Evolutionary conservation across 2,888 invertebrate species (phyloP), one percentile per base, ranked within the genome.

Genomic region (Rotaria socialis): DNA sequence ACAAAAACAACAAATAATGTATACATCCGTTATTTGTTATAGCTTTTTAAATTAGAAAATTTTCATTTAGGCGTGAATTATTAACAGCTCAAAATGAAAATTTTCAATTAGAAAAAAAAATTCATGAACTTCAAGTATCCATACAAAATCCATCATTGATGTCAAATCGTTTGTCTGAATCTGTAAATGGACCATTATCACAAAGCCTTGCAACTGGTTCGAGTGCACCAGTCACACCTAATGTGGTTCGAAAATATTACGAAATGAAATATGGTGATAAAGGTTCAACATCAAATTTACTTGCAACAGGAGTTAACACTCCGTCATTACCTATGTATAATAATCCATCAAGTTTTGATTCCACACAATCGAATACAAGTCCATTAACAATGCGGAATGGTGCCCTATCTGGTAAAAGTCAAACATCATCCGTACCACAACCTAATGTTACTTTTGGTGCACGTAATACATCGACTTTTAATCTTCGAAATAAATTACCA

Each of bases 1-100:
- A 88, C 95, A 95, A 91, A 94, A 94, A 90, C 94, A 94, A 90
- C 95, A 95, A 90, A 95, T 95, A 95, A 94, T 94, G 94, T 94
- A 91, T 90, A 90, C 88, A 43, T 27, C 52, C 14, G 19, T 52
- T 35, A 35, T 35, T 35, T 35, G 35, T 35, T 35, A 35, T 35
- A 35, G 35, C 2, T 35, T 35, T 35, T 35, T 35, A 35, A 35
- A 35, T 35, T 35, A 35, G 35, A 35, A 35, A 35, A 35, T 35
- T 35, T 35, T 35, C 35, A 92, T 92, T 24, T 92, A 94, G 94
- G 90, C 93, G 94, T 85, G 95, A 95, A 91, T 94, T 95, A 88
- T 93, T 93, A 88, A 94, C 94, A 22, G 92, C 95, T 85, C 95
- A 95, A 90, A 94, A 94, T n/a, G 95, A 95, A 91, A 95, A 95